Evolutionary conservation across 2,113 vertebrate species (phyloP).

Genomic region (Strix aluco): DNA sequence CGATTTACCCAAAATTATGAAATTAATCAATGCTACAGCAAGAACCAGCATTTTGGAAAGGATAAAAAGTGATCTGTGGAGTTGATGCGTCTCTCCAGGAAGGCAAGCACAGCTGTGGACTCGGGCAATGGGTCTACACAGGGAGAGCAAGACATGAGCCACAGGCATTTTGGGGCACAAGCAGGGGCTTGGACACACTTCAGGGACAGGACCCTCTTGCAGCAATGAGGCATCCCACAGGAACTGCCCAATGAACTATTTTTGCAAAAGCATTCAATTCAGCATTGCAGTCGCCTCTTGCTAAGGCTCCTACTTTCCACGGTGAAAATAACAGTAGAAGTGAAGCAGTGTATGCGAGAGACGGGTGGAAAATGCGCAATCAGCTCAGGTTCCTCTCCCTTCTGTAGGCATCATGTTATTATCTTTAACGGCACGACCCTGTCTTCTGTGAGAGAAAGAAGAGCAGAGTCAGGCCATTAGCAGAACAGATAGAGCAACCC

Average conservation of each 20-base stretch:
- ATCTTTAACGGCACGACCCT: neutral
- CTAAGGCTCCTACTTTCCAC: neutral
- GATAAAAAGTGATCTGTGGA: neutral
- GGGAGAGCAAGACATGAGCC: neutral
- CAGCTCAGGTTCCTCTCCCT: neutral
- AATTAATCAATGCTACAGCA: neutral
- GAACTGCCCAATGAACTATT: neutral
- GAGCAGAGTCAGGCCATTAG: neutral
- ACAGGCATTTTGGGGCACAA: neutral
- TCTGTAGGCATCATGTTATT: neutral
- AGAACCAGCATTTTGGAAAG: neutral
- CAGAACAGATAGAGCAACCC: neutral
- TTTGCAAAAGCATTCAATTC: neutral
- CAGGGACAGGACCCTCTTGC: neutral
- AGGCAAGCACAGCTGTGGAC: neutral
- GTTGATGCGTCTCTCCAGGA: neutral
- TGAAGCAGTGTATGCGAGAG: neutral
- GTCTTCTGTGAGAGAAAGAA: neutral
- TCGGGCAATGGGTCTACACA: neutral
- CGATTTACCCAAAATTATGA: neutral
- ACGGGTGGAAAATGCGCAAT: neutral
- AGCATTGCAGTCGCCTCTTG: neutral
- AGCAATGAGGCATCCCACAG: neutral
- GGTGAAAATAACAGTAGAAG: neutral
- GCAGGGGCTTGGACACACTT: fast-evolving